Evolutionary conservation across 2,888 invertebrate species (phyloP).

Genomic region (Lithophane leautieri): DNA sequence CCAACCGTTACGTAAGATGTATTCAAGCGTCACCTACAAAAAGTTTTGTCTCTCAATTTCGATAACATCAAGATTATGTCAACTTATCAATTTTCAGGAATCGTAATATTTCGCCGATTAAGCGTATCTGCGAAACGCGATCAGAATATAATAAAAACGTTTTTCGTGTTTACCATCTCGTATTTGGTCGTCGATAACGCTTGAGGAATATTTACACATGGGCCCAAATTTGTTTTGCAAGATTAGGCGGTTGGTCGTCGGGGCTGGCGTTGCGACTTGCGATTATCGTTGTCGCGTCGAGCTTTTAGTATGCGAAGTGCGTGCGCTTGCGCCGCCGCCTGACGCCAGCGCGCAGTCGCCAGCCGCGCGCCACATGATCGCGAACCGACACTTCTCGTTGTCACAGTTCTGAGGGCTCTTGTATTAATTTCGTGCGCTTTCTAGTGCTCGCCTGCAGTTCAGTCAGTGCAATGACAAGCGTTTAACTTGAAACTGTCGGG

Average conservation of each 20-base stretch:
- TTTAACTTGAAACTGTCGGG: constrained; percentile 72
- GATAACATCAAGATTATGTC: constrained; percentile 56
- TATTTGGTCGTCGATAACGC: constrained; percentile 85
- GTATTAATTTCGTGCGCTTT: constrained; percentile 82
- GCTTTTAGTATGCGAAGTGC: constrained; percentile 88
- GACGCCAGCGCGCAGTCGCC: constrained; percentile 81
- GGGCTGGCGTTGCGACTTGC: constrained; percentile 79
- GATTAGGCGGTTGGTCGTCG: constrained; percentile 83
- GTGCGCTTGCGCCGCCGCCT: constrained; percentile 84
- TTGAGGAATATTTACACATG: constrained; percentile 81
- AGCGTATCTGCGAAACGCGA: constrained; percentile 76
- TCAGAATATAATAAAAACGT: constrained; percentile 79
- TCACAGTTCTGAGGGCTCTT: constrained; percentile 79
- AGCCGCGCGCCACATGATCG: constrained; percentile 75
- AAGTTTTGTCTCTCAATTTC: constrained; percentile 26
- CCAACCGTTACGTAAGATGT: constrained; percentile 31
- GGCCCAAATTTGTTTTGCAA: constrained; percentile 82
- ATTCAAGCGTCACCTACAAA: constrained; percentile 13
- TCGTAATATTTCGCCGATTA: constrained; percentile 77
- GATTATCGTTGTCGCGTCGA: constrained; percentile 83
- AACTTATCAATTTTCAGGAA: constrained; percentile 77
- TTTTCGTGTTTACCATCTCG: constrained; percentile 77
- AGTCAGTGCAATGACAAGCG: constrained; percentile 84
- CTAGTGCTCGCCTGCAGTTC: constrained; percentile 79
- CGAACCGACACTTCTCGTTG: constrained; percentile 79